Percentiles rank a stretch among this genome's conserved stretches.
phyloP scores from a whole-genome alignment of 2,113 vertebrate species.

The Gasterosteus aculeatus region DNA sequence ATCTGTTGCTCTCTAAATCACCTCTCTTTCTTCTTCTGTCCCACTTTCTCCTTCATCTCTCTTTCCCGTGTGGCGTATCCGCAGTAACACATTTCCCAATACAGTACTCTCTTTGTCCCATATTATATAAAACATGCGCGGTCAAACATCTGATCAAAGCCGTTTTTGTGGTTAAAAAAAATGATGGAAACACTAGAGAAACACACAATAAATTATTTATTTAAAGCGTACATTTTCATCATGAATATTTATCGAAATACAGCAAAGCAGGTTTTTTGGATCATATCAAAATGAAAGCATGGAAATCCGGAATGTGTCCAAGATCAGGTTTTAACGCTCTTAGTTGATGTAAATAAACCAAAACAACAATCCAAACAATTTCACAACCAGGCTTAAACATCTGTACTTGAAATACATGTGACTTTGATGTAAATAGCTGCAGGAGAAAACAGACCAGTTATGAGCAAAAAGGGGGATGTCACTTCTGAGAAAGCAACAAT shows the following conservation, averaged over 20 bases:
- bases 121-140: background rate
- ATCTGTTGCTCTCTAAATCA: conserved; percentile 34
- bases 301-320: background rate
- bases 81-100: background rate
- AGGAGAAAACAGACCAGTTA: conserved; percentile 39
- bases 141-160: conserved; percentile 13
- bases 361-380: background rate
- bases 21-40: background rate
- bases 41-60: background rate
- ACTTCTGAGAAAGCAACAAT: conserved; percentile 47
- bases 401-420: background rate
- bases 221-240: conserved; percentile 60
- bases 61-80: background rate
- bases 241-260: conserved; percentile 53
- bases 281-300: background rate
- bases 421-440: conserved; percentile 14
- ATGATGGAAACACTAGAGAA: conserved; percentile 45
- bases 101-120: background rate
- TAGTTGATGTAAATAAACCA: background rate
- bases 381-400: conserved; percentile 18
- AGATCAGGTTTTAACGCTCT: background rate
- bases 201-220: conserved; percentile 73
- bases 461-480: conserved; percentile 43
- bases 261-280: conserved; percentile 44
- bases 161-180: background rate